A percentile compares a stretch with the other conserved stretches of the same genome.
phyloP scores from a whole-genome alignment of 2,113 vertebrate species.

The Sturnira hondurensis region DNA sequence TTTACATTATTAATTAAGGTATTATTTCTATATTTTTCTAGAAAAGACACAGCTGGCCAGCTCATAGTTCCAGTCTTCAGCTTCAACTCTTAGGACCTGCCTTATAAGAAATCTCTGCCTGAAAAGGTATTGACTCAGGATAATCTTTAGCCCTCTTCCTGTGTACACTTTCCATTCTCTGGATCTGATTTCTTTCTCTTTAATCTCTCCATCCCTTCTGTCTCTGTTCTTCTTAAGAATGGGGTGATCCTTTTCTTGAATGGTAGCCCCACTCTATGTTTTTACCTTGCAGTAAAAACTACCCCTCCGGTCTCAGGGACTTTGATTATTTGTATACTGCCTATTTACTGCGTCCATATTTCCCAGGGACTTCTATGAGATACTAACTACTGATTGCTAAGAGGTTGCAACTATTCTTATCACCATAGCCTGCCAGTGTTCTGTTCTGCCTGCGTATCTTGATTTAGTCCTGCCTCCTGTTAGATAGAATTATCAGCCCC shows the following conservation, averaged over 20 bases:
- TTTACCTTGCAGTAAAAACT: neutral
- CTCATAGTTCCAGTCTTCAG: neutral
- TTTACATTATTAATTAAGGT: neutral
- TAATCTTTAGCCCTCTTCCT: neutral
- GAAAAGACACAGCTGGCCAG: neutral
- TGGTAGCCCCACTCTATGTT: neutral
- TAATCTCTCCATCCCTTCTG: neutral
- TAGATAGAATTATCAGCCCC: neutral
- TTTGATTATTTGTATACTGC: neutral
- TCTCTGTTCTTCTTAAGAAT: neutral
- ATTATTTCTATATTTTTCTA: neutral
- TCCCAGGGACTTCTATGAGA: neutral
- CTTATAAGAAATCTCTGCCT: neutral
- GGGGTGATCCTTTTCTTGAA: neutral
- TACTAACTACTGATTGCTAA: neutral
- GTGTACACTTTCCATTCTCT: neutral
- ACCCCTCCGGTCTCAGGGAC: neutral
- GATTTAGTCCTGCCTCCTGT: neutral
- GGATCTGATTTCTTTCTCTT: neutral
- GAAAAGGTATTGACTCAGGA: neutral
- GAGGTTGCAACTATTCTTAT: neutral
- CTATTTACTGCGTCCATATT: constrained; percentile 12
- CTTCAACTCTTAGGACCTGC: neutral
- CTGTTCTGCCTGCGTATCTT: neutral
- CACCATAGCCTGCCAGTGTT: neutral